Evolutionary conservation across 2,888 invertebrate genomes (phyloP), one percentile per base, ranked within the genome.

Genomic region (Agrochola lota): DNA sequence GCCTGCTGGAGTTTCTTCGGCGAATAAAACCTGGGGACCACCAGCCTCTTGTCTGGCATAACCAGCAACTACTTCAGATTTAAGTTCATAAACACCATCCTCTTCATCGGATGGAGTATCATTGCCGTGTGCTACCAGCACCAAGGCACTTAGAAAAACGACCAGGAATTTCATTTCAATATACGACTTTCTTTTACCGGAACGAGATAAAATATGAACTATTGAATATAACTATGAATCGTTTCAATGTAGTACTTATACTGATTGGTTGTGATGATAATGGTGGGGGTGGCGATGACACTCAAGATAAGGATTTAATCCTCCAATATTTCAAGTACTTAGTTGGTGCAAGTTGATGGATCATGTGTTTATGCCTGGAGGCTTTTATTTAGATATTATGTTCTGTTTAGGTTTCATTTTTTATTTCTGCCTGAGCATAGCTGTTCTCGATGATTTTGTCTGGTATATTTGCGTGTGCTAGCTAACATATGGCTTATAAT

Each of bases 151-250:
- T 23, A 55, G 6, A 17, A 78, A 57, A 35, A 78, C 26, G 7
- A 76, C 0, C 17, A 78, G 26, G 12, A 67, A 17, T 55, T 76
- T 78, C 55, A 67, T 76, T 49, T 78, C 79, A n/a, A 17, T 9
- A 57, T 6, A 35, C 15, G 11, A 35, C 35, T 78, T 63, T 43
- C 8, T 55, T 52, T 43, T 43, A 30, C 12, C 1, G 1, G 30
- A 57, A 30, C 43, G 55, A 74, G 30, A 43, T 23, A 52, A 26
- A 74, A 55, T 23, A 43, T 62, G 9, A 35, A 52, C 7, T 52
- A 8, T 52, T 52, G 69, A 69, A 55, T 66, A 23, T 43, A 67
- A 66, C 64, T 30, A 30, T 46, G 23, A 30, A 23, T 67, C 9
- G 30, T 46, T 64, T 26, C 2, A 26, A 74, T 23, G 30, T 55